Conservation (phyloP, 2,113 vertebrate genomes). For the Dasyurus viverrinus region DNA sequence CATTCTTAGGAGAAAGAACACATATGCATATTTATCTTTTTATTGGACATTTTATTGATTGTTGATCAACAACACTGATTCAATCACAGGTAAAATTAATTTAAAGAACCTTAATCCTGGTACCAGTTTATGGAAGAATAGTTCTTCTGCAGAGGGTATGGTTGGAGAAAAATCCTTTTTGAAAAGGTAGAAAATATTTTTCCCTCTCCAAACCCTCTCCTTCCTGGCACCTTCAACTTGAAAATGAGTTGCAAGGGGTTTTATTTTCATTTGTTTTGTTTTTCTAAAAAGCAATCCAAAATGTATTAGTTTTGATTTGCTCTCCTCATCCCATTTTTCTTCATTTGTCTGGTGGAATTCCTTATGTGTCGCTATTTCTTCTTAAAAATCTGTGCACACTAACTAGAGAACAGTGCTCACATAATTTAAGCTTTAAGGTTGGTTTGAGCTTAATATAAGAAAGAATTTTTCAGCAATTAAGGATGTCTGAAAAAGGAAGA, state of each 20-base stretch:
- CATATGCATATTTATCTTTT: slow-evolving; percentile 25
- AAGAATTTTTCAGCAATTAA: background rate
- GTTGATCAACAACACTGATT: background rate
- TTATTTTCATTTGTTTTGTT: background rate
- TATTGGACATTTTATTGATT: background rate
- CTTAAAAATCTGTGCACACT: background rate
- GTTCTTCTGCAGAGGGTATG: background rate
- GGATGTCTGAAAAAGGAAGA: background rate
- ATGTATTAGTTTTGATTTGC: background rate
- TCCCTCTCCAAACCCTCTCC: slow-evolving; percentile 14
- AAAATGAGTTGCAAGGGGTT: background rate
- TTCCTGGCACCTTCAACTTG: slow-evolving; percentile 26
- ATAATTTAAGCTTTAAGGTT: slow-evolving; percentile 37
- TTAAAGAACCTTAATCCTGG: background rate
- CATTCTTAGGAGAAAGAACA: slow-evolving; percentile 8
- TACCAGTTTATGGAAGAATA: background rate
- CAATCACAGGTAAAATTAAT: background rate
- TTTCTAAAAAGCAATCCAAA: slow-evolving; percentile 37
- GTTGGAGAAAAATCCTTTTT: slow-evolving; percentile 17
- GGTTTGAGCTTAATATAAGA: background rate
- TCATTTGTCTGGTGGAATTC: slow-evolving; percentile 17
- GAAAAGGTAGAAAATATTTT: slow-evolving; percentile 4
- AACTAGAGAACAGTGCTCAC: background rate
- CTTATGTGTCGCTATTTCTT: background rate
- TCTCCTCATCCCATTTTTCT: slow-evolving; percentile 6